A percentile compares a stretch with the other conserved stretches of the same genome.
Conservation (phyloP, 1,140 invertebrate genomes). For the Scylla paramamosain region DNA sequence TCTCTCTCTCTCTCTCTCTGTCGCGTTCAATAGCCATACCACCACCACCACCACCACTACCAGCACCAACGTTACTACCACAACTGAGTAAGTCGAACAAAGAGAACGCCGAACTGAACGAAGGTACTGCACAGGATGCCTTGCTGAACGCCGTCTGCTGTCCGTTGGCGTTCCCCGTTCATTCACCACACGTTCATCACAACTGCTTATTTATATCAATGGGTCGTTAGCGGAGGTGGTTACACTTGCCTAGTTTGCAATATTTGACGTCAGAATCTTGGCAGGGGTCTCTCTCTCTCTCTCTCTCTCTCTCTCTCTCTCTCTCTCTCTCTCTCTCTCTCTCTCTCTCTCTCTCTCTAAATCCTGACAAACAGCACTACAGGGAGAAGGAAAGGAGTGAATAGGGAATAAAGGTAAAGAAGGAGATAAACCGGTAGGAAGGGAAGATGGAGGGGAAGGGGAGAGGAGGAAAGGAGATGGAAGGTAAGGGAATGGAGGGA, state of each 20-base stretch:
- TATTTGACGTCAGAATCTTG: neutral
- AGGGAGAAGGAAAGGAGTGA: neutral
- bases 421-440: neutral
- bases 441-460: neutral
- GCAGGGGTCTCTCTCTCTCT: neutral
- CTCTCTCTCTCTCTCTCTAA: constrained; percentile 13
- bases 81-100: no score
- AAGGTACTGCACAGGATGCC: no score
- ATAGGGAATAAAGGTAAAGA: neutral
- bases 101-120: no score
- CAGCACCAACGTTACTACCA: neutral
- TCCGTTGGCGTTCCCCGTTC: no score
- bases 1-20: neutral
- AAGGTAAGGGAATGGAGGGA: neutral
- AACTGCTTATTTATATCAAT: neutral
- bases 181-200: no score
- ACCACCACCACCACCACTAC: neutral
- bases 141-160: no score
- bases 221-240: neutral
- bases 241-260: neutral
- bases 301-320: constrained; percentile 3
- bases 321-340: neutral
- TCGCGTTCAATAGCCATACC: no score
- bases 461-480: neutral
- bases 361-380: neutral